Evolutionary conservation across 2,113 vertebrate genomes (phyloP).

Genomic region (Ifrita kowaldi): DNA sequence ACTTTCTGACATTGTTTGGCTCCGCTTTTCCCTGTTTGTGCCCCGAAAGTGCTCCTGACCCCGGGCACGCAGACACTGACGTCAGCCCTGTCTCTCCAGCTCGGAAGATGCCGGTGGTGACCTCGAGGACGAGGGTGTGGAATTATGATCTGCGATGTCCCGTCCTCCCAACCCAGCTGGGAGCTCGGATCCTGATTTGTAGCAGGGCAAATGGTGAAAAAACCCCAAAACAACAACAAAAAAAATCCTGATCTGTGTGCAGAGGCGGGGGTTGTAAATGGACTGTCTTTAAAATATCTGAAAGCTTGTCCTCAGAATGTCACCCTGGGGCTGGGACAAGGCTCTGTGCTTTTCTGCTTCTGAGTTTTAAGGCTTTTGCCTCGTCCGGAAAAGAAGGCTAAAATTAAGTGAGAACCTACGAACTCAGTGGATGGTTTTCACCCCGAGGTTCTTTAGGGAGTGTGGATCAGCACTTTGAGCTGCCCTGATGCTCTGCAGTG

Average conservation of each 20-base stretch:
- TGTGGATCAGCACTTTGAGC: not conserved
- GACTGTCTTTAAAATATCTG: not conserved
- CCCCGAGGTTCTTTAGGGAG: not conserved
- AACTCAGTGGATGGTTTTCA: not conserved
- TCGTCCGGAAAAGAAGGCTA: not conserved
- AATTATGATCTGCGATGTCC: not conserved
- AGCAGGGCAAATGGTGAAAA: not conserved
- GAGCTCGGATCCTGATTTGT: rapidly evolving
- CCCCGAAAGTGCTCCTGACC: not conserved
- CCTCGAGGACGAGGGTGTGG: not conserved
- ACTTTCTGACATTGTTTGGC: rapidly evolving
- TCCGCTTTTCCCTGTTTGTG: rapidly evolving
- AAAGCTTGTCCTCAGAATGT: not conserved
- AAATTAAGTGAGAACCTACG: not conserved
- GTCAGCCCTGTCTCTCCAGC: not conserved
- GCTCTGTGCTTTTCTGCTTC: not conserved
- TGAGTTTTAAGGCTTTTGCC: not conserved
- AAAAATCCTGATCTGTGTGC: rapidly evolving
- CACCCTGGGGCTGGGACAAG: not conserved
- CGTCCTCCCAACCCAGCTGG: not conserved
- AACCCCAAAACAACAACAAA: rapidly evolving
- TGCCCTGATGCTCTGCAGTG: not conserved
- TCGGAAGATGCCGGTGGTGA: not conserved
- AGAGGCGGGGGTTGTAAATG: not conserved
- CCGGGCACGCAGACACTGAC: not conserved